A percentile compares a stretch with the other conserved stretches of the same genome.
Conservation (phyloP, 2,888 invertebrate species). For the Perizoma affinitatum region DNA sequence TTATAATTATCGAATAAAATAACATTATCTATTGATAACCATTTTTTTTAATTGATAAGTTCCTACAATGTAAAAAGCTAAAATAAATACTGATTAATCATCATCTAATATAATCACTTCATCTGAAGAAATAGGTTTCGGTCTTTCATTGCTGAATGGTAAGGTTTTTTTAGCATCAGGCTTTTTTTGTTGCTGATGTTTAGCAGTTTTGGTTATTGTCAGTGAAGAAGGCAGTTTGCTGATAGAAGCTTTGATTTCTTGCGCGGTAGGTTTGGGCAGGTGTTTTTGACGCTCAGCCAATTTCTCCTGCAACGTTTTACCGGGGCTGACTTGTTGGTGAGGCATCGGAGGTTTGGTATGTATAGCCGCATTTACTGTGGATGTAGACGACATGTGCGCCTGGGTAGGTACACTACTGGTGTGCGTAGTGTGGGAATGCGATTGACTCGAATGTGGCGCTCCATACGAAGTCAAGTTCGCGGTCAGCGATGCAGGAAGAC, state of each 20-base stretch:
- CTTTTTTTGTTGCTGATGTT: slow-evolving; percentile 55
- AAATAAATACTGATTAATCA: slow-evolving; percentile 51
- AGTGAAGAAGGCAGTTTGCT: slow-evolving; percentile 80
- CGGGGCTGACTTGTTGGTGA: slow-evolving; percentile 80
- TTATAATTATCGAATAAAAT: slow-evolving; percentile 33
- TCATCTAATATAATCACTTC: slow-evolving; percentile 79
- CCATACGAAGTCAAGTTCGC: slow-evolving; percentile 59
- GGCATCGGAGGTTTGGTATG: slow-evolving; percentile 69
- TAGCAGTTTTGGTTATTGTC: slow-evolving; percentile 76
- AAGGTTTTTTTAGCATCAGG: slow-evolving; percentile 65
- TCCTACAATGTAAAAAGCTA: slow-evolving; percentile 9
- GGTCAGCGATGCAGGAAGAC: slow-evolving; percentile 67
- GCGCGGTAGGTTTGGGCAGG: slow-evolving; percentile 53
- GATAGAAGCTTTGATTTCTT: slow-evolving; percentile 68
- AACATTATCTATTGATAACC: slow-evolving; percentile 22
- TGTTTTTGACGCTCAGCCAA: slow-evolving; percentile 86
- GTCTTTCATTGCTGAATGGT: slow-evolving; percentile 52
- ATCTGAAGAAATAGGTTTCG: slow-evolving; percentile 66
- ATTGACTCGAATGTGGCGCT: slow-evolving; percentile 37
- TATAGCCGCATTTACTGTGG: slow-evolving; percentile 55
- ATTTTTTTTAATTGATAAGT: slow-evolving; percentile 20
- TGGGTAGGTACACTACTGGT: slow-evolving; percentile 54
- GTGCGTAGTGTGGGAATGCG: slow-evolving; percentile 34
- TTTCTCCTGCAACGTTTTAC: slow-evolving; percentile 88
- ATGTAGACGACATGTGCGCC: slow-evolving; percentile 64